Conservation (phyloP, 2,888 invertebrate genomes). For the Caenorhabditis macrosperma region DNA sequence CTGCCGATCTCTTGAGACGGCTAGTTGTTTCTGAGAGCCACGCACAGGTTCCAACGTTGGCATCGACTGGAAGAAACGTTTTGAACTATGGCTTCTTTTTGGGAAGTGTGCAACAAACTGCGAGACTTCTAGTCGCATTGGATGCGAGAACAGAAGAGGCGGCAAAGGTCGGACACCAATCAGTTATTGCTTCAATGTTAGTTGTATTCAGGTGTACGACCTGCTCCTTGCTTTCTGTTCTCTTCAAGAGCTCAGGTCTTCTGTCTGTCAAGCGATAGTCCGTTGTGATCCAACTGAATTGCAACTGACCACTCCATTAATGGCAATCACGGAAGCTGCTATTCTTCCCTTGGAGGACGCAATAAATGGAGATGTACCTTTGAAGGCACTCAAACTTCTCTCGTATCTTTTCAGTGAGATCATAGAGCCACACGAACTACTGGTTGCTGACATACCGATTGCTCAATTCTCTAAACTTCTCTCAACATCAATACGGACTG, state of each 20-base stretch:
- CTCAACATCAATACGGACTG: slow-evolving; percentile 49
- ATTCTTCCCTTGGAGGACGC: slow-evolving; percentile 75
- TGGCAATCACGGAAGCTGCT: slow-evolving; percentile 74
- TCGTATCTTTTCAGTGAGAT: slow-evolving; percentile 66
- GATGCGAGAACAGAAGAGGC: slow-evolving; percentile 74
- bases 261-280: slow-evolving; percentile 70
- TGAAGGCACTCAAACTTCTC: slow-evolving; percentile 70
- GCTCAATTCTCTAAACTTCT: slow-evolving; percentile 33
- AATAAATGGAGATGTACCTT: slow-evolving; percentile 64
- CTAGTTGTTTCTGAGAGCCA: slow-evolving; percentile 76
- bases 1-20: slow-evolving; percentile 81
- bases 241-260: slow-evolving; percentile 75
- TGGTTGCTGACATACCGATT: slow-evolving; percentile 42
- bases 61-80: slow-evolving; percentile 73
- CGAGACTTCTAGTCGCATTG: slow-evolving; percentile 65
- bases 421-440: slow-evolving; percentile 51
- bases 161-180: slow-evolving; percentile 64
- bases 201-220: slow-evolving; percentile 81
- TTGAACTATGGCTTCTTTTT: slow-evolving; percentile 72
- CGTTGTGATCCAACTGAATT: slow-evolving; percentile 55
- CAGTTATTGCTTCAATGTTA: too few species aligned
- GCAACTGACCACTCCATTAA: slow-evolving; percentile 62
- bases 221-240: slow-evolving; percentile 80
- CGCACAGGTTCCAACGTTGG: slow-evolving; percentile 63
- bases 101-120: slow-evolving; percentile 70